Evolutionary conservation across 2,113 vertebrate species (phyloP).

Genomic region (Nerophis ophidion): DNA sequence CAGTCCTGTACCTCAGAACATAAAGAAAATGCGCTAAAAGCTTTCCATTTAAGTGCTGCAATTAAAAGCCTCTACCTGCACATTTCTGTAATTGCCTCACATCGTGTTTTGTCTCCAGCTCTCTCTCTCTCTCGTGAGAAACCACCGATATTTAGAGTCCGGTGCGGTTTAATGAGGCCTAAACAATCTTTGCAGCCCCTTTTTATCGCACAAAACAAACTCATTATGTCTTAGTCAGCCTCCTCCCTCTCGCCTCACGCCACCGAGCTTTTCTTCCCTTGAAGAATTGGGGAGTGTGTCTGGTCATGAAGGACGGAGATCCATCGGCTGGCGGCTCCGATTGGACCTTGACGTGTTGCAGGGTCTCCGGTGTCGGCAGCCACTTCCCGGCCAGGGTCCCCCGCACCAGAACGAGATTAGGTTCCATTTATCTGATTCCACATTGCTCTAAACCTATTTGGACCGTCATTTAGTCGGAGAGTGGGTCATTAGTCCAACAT

Average conservation of each 20-base stretch:
- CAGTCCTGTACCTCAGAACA: neutral
- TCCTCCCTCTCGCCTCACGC: conserved; percentile 30
- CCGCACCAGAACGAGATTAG: conserved; percentile 70
- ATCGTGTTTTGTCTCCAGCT: conserved; percentile 13
- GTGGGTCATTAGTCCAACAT: conserved; percentile 63
- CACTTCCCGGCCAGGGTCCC: conserved; percentile 68
- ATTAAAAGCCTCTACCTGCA: conserved; percentile 9
- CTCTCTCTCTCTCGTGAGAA: neutral
- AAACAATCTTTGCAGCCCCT: conserved; percentile 43
- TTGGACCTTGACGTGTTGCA: conserved; percentile 59
- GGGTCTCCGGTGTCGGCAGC: conserved; percentile 74
- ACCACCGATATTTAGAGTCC: conserved; percentile 21
- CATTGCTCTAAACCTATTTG: conserved; percentile 69
- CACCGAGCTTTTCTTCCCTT: conserved; percentile 21
- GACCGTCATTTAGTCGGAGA: conserved; percentile 64
- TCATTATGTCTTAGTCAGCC: conserved; percentile 29
- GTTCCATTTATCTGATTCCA: conserved; percentile 74
- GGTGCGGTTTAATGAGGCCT: conserved; percentile 44
- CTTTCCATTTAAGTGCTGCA: conserved; percentile 12
- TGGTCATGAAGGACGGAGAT: conserved; percentile 71
- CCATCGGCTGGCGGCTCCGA: conserved; percentile 53
- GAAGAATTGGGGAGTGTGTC: conserved; percentile 54
- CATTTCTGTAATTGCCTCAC: conserved; percentile 8
- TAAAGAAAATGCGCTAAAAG: neutral
- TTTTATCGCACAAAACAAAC: conserved; percentile 46